Evolutionary conservation across 1,140 invertebrate species (phyloP), one percentile per base, ranked within the genome.

Genomic region (Cydia pomonella): DNA sequence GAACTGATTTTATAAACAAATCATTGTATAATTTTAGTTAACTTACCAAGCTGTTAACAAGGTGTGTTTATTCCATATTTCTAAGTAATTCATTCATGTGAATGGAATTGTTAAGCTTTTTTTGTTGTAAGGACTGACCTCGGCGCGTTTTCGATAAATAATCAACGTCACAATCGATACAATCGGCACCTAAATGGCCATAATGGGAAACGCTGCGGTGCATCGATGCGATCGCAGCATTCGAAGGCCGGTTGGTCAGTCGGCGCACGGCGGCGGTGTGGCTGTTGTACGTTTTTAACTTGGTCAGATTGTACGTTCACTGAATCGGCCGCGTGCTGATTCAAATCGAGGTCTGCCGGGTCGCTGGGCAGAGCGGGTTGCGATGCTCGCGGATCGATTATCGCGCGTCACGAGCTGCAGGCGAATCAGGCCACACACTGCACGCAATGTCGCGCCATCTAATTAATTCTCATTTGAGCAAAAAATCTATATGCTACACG

Each of bases 341-440:
- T 88, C 82, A 87, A 84, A 90, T 88, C 85, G 87, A 86, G 86
- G 87, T 89, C 79, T 85, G 77, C 79, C 80, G 79, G 84, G 82
- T 87, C 80, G 79, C 77, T 73, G 77, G 78, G 80, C 84, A 84
- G 81, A 80, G 73, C 77, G 73, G 76, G 75, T 74, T 74, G 76
- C 78, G 74, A 81, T 80, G 80, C 80, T 79, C 69, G 76, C 76
- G 75, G 76, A 83, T 83, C 79, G 79, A 82, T 81, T 81, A 86
- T 78, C 78, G 79, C 80, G 64, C 79, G 80, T 84, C 80, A 82
- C 81, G 80, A 85, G 77, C 75, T 80, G 79, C 80, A 74, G 47
- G 78, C 75, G 77, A 82, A 85, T 82, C 79, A 81, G 79, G 73
- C 76, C 79, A 75, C 73, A 74, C 73, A 76, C 72, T 62, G 71